Percentiles rank a stretch among this genome's conserved stretches.
These are phyloP conservation scores for Epinotia nisella DNA, from an alignment of 2,888 invertebrate species.

Conservation along the genomic window DNA sequence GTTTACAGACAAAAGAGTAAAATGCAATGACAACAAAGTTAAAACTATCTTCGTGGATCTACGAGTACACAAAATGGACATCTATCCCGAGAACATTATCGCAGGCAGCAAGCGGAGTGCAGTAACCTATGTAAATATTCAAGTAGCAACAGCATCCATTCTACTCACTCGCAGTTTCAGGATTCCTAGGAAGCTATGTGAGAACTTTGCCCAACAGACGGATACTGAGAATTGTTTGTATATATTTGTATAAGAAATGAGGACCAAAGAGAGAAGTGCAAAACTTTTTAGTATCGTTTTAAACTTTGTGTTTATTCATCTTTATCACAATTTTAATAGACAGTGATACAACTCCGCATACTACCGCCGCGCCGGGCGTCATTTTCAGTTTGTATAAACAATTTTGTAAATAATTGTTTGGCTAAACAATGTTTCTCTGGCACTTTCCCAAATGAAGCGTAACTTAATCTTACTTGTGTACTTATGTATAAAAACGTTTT, in stretches of 20 bases:
- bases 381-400: constrained; percentile 18
- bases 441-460: constrained; percentile 42
- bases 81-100: constrained; percentile 46
- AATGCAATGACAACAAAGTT: constrained; percentile 18
- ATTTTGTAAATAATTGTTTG: constrained; percentile 27
- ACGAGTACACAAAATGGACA: constrained; percentile 40
- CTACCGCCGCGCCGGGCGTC: not conserved
- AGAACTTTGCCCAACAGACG: constrained; percentile 72
- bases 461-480: constrained; percentile 35
- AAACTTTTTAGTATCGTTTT: constrained; percentile 60
- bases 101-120: constrained; percentile 54
- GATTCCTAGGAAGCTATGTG: constrained; percentile 73
- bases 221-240: constrained; percentile 72
- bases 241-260: constrained; percentile 79
- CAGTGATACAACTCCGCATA: constrained; percentile 11
- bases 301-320: constrained; percentile 50
- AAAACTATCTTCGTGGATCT: constrained; percentile 9
- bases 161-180: constrained; percentile 69
- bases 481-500: constrained; percentile 39
- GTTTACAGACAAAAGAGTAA: not conserved
- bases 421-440: constrained; percentile 23
- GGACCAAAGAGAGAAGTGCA: constrained; percentile 66
- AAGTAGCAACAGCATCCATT: constrained; percentile 67
- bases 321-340: constrained; percentile 35
- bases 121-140: constrained; percentile 74